Evolutionary conservation across 2,113 vertebrate species (phyloP), one percentile per base, ranked within the genome.

Genomic region (Thunnus thynnus): DNA sequence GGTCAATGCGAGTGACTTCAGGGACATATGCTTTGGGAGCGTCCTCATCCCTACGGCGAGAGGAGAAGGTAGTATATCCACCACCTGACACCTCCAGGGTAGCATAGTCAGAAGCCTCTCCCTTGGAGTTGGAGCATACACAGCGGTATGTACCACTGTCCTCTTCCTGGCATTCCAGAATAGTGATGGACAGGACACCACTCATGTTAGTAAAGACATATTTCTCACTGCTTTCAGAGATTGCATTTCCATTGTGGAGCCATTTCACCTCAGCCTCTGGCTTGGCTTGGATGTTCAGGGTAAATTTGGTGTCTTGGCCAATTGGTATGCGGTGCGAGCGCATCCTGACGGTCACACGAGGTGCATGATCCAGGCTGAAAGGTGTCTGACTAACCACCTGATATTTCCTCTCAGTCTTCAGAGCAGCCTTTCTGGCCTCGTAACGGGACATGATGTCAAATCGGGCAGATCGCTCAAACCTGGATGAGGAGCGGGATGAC

Each of bases 391-490:
- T 98, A 64, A 99, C 94, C 78, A 99, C 96, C 91, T 98, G 97
- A 0, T 98, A 98, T 83, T 96, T 97, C 85, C 97, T 96, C 93
- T 99, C 98, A 75, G 97, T 96, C 92, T 99, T 99, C 78, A 99
- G 83, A 91, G 98, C 97, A 73, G 98, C 96, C 94, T 99, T 99
- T 95, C 97, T 98, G 77, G 98, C 96, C 86, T 99, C 98, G 0
- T 99, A 99, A 74, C 98, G 96, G 71, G 98, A 99, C 94, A 99
- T 99, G 82, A 99, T 99, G 90, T 99, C 98, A 94, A 99, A 99
- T 90, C 98, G 96, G 69, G 98, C 97, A 51, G 98, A 97, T 48
- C 98, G 96, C 91, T 99, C 98, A 93, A 99, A 99, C 81, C 97
- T 96, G 3, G 98, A 99, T 67, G 99, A 97, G 0, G 98, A 99